A percentile compares a stretch with the other conserved stretches of the same genome.
These are phyloP conservation scores for Nineta flava DNA, from an alignment of 2,888 invertebrate species.

Conservation along the genomic window DNA sequence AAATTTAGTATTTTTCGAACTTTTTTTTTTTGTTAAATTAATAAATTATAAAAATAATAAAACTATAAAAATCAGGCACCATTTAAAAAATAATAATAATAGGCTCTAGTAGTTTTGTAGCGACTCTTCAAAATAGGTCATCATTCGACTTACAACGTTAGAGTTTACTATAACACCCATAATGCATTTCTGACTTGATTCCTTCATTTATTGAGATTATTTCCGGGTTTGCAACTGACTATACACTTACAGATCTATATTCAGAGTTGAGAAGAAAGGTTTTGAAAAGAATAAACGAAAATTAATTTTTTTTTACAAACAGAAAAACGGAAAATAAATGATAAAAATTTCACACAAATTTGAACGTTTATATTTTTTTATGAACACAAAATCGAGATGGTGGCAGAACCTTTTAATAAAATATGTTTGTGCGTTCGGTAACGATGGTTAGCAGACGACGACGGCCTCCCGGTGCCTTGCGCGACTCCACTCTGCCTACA, in stretches of 20 bases:
- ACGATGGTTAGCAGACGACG: not conserved
- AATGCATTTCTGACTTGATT: not conserved
- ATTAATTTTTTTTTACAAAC: no score
- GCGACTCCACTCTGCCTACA: slow-evolving; percentile 13
- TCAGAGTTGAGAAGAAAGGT: not conserved
- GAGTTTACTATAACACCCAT: not conserved
- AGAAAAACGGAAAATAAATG: no score
- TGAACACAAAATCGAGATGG: slow-evolving; percentile 1
- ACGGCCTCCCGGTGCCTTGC: slow-evolving; percentile 6
- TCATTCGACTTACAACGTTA: not conserved
- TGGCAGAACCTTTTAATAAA: not conserved
- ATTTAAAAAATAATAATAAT: not conserved
- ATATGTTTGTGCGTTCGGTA: not conserved
- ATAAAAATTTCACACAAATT: not conserved
- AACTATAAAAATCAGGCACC: no score
- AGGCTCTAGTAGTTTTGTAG: not conserved
- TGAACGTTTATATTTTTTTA: not conserved
- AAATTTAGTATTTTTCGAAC: no score
- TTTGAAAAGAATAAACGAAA: no score
- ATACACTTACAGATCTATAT: not conserved
- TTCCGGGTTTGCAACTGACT: not conserved
- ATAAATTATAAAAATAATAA: no score
- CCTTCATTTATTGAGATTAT: not conserved
- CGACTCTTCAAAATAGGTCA: not conserved
- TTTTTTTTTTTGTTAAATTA: no score